These are phyloP conservation scores for Tanypteryx hageni DNA, from an alignment of 2,888 invertebrate genomes.

Conservation along the genomic window DNA sequence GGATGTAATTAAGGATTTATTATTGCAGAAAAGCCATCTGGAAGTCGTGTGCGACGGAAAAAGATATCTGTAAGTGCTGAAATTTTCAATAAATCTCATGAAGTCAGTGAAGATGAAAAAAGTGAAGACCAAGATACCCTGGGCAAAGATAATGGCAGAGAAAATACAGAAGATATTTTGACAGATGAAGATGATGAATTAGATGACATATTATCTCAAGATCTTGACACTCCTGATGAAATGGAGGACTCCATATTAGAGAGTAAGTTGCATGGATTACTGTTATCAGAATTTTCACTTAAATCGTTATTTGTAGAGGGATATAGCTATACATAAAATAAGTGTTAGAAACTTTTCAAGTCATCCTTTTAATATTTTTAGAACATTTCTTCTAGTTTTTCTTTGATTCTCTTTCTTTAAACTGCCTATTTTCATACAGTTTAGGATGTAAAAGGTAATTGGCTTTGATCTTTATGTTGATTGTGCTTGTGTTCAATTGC, in stretches of 20 bases:
- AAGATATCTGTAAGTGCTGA: constrained; percentile 73
- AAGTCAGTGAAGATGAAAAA: constrained; percentile 67
- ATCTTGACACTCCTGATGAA: constrained; percentile 75
- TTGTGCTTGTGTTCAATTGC: too few relatives aligned
- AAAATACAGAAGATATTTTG: constrained; percentile 68
- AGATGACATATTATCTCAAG: constrained; percentile 74
- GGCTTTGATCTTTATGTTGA: too few relatives aligned
- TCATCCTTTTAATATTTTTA: too few relatives aligned
- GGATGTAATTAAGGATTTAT: not conserved
- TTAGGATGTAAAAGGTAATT: too few relatives aligned
- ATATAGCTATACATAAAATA: not conserved
- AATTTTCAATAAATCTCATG: constrained; percentile 70
- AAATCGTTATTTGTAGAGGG: not conserved
- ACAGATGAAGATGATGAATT: constrained; percentile 76
- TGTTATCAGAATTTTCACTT: not conserved
- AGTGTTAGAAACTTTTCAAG: too few relatives aligned
- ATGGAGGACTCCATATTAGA: constrained; percentile 75
- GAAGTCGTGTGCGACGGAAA: constrained; percentile 69
- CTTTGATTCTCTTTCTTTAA: too few relatives aligned
- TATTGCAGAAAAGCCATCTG: constrained; percentile 70
- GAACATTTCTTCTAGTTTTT: too few relatives aligned
- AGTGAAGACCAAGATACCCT: constrained; percentile 65
- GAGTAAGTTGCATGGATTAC: constrained; percentile 70
- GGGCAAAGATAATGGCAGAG: constrained; percentile 65
- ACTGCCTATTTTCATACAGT: too few relatives aligned